Evolutionary conservation across 2,113 vertebrate species (phyloP).

Genomic region (Apaloderma vittatum): DNA sequence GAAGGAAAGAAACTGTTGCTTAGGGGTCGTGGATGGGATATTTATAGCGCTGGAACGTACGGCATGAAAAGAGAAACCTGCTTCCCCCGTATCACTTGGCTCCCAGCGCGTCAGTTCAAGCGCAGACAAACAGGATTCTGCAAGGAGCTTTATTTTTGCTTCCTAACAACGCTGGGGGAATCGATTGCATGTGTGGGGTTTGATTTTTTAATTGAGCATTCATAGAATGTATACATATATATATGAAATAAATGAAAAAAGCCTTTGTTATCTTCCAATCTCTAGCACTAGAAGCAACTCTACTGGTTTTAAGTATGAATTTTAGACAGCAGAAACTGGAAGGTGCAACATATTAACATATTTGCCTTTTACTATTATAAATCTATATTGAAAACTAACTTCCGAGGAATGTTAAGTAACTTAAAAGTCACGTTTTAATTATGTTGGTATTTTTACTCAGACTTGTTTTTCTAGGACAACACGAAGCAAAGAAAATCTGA

Average conservation of each 20-base stretch:
- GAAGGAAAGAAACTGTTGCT: not conserved
- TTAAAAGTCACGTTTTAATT: not conserved
- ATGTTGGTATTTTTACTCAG: not conserved
- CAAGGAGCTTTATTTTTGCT: not conserved
- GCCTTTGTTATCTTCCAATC: not conserved
- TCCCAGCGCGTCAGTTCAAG: not conserved
- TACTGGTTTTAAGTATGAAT: not conserved
- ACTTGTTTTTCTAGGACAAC: not conserved
- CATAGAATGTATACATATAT: not conserved
- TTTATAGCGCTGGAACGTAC: not conserved
- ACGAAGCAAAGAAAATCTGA: not conserved
- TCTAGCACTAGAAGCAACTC: not conserved
- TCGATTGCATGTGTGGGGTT: not conserved
- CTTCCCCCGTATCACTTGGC: not conserved
- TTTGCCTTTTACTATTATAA: constrained; percentile 5
- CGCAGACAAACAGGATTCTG: not conserved
- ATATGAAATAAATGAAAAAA: not conserved
- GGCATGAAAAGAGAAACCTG: not conserved
- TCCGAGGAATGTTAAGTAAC: not conserved
- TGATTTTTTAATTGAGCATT: not conserved
- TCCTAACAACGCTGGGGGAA: not conserved
- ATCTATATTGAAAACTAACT: not conserved
- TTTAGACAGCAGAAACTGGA: not conserved
- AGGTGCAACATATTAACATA: not conserved
- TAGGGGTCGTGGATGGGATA: not conserved